Base-by-base conservation (phyloP, 2,888 invertebrate species). In the Biston betularia region DNA sequence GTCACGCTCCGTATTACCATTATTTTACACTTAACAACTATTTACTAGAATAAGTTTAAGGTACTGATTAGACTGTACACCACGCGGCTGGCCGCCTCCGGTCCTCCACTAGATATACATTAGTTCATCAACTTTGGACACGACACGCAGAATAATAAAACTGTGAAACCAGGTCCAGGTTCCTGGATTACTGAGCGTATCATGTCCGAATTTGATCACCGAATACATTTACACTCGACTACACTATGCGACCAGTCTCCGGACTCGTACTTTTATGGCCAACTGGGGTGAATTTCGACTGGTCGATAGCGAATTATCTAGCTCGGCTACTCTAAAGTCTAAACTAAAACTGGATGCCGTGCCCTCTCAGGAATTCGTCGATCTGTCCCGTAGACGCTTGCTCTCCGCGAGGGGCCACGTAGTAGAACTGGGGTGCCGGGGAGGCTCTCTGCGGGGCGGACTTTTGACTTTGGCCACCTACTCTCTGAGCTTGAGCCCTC, bases 301-400 rank as follows among this genome's bases (percentile, higher is more conserved):
- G 85, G 83, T 81, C 81, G 82, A 77, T 77, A 80, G 75, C 70
- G 68, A 75, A 83, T 85, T 84, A 82, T 81, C 89, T 88, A 89
- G 81, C 80, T 85, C 85, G 53, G 57, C 48, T 66, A 66, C 57
- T 58, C 79, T 65, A 64, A 75, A 75, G 78, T 70, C 63, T 73
- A 73, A 77, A 79, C 91, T 95, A 95, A 86, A 94, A 95, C 83
- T 95, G 95, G 79, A 96, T 95, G 83, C 95, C 95, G 84, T 95
- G 95, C 64, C 96, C 96, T 86, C 97, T 94, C 70, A 97, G 94
- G 90, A 97, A 97, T 64, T 97, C 96, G 84, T 97, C 97, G 79
- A 97, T 97, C 84, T 97, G 97, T 7, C 97, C 96, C 46, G 95
- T 93, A 50, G 96, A 95, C 42, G 82, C 79, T 0, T 85, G 81